These are phyloP conservation scores for Palloptera scutellata DNA, from an alignment of 2,888 invertebrate genomes.

Conservation along the genomic window DNA sequence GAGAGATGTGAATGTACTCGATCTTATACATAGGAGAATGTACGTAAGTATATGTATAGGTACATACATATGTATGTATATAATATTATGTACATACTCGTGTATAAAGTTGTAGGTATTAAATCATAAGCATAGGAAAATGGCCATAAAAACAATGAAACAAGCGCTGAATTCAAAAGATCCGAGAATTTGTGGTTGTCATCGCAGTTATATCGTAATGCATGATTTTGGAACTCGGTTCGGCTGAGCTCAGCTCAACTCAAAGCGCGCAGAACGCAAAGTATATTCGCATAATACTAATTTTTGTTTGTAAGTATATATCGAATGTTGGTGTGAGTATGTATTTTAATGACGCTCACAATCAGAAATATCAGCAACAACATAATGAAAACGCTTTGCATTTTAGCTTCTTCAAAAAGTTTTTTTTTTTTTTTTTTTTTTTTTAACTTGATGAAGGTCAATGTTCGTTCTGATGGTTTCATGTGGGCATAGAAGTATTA, in stretches of 20 bases:
- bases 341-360: conserved; percentile 1
- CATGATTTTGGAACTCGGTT: conserved; percentile 30
- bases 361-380: not conserved
- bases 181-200: conserved; percentile 19
- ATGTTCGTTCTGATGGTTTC: conserved; percentile 49
- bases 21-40: conserved; percentile 2
- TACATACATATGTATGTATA: conserved; percentile 4
- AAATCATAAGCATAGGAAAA: conserved; percentile 9
- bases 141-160: not conserved
- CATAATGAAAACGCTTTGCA: not conserved
- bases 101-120: conserved; percentile 2
- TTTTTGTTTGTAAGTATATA: too few species aligned
- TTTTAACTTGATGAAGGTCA: conserved; percentile 54
- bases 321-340: too few species aligned
- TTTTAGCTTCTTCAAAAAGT: not conserved
- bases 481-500: too few species aligned
- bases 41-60: not conserved
- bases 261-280: too few species aligned
- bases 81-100: not conserved
- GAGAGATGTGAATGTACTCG: conserved; percentile 30
- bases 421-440: conserved; percentile 3
- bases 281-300: too few species aligned
- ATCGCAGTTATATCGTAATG: not conserved
- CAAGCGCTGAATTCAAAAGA: conserved; percentile 1
- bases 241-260: not conserved